These are phyloP conservation scores for Oostethus manadensis DNA, from an alignment of 2,113 vertebrate species.

Conservation along the genomic window DNA sequence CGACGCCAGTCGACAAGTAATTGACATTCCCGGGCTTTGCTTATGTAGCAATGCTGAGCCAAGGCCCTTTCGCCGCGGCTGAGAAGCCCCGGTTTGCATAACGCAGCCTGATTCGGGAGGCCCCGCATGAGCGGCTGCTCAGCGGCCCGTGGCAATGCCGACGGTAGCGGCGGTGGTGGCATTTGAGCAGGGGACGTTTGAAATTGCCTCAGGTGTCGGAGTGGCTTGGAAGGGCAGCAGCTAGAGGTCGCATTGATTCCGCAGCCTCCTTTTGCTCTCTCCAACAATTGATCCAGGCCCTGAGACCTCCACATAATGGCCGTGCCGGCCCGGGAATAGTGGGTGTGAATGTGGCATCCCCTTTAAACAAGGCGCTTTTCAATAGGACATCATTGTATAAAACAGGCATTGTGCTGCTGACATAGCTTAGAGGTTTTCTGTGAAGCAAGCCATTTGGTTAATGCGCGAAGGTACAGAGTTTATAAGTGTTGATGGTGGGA, in stretches of 20 bases:
- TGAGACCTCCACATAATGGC: slow-evolving; percentile 52
- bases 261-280: slow-evolving; percentile 50
- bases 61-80: slow-evolving; percentile 46
- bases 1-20: slow-evolving; percentile 45
- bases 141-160: slow-evolving; percentile 50
- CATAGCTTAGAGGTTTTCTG: slow-evolving; percentile 52
- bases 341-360: slow-evolving; percentile 31
- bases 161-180: slow-evolving; percentile 33
- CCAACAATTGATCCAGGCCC: slow-evolving; percentile 59
- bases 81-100: slow-evolving; percentile 58
- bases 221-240: slow-evolving; percentile 47
- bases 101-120: slow-evolving; percentile 52
- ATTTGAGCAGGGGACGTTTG: slow-evolving; percentile 68
- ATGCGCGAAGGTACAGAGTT: slow-evolving; percentile 40
- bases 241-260: slow-evolving; percentile 67
- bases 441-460: slow-evolving; percentile 55
- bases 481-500: slow-evolving; percentile 38
- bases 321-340: slow-evolving; percentile 42
- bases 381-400: slow-evolving; percentile 56
- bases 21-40: slow-evolving; percentile 70
- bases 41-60: slow-evolving; percentile 61
- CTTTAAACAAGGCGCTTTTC: slow-evolving; percentile 47
- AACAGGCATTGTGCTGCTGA: slow-evolving; percentile 32
- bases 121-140: slow-evolving; percentile 65
- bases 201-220: slow-evolving; percentile 66